phyloP scores from a whole-genome alignment of 2,888 invertebrate species.

The Augiades crinisus region DNA sequence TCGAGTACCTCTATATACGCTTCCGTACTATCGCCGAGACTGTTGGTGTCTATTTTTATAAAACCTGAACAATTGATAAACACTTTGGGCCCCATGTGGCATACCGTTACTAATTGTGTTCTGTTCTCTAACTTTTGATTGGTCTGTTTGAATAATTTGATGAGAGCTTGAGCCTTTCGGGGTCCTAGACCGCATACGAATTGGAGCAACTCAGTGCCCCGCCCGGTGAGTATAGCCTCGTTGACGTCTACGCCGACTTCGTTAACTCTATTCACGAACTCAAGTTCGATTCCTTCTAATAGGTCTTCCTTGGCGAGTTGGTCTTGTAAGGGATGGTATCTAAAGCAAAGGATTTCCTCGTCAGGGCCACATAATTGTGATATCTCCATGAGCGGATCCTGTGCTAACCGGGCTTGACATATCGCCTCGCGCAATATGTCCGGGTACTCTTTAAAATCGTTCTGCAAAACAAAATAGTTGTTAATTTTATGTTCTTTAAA shows the following conservation, averaged over 20 bases:
- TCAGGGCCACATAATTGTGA: conserved; percentile 97
- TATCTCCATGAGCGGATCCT: conserved; percentile 98
- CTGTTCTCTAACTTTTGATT: conserved; percentile 96
- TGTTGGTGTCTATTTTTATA: conserved; percentile 98
- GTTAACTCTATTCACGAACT: conserved; percentile 97
- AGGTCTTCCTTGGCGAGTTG: conserved; percentile 92
- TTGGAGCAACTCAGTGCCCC: conserved; percentile 94
- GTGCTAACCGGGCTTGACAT: conserved; percentile 94
- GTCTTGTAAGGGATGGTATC: conserved; percentile 94
- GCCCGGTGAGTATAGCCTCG: conserved; percentile 92
- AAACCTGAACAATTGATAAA: conserved; percentile 99
- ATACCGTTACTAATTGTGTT: conserved; percentile 96
- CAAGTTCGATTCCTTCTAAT: conserved; percentile 90
- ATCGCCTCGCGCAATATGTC: conserved; percentile 94
- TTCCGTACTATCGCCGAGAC: conserved; percentile 96
- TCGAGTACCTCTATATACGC: conserved; percentile 98
- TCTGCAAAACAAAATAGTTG: conserved; percentile 48
- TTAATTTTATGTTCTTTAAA: no score
- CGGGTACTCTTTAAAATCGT: conserved; percentile 97
- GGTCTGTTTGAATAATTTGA: conserved; percentile 93
- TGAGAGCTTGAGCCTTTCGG: conserved; percentile 93
- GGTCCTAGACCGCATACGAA: conserved; percentile 99
- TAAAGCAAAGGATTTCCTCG: conserved; percentile 96
- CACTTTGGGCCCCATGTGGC: conserved; percentile 98
- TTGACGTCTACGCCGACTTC: conserved; percentile 99